phyloP scores from a whole-genome alignment of 2,797 vertebrate species.

The Gallirallus australis region DNA sequence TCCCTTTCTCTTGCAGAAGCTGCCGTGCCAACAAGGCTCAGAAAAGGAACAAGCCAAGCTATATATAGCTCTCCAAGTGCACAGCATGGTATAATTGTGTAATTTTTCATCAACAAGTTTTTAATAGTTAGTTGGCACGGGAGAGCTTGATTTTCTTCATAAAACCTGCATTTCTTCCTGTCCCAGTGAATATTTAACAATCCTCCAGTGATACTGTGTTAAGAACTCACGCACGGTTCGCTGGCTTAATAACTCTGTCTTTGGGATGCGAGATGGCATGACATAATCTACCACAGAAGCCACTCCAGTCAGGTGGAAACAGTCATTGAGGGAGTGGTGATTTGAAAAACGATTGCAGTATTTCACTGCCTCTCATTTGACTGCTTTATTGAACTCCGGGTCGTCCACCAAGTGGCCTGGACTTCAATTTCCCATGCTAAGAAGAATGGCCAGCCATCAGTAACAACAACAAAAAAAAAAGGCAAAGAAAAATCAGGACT shows the following conservation, averaged over 20 bases:
- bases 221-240: background rate
- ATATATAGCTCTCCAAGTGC: background rate
- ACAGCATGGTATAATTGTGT: background rate
- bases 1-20: background rate
- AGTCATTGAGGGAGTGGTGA: background rate
- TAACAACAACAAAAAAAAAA: background rate
- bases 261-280: background rate
- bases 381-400: background rate
- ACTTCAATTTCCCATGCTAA: background rate
- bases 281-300: background rate
- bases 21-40: background rate
- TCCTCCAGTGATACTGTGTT: background rate
- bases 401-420: background rate
- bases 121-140: background rate
- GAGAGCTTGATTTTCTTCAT: background rate
- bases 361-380: background rate
- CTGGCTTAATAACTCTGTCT: background rate
- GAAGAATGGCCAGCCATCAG: background rate
- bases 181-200: background rate
- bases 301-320: slow-evolving; percentile 7
- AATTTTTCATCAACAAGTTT: background rate
- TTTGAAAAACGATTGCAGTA: background rate
- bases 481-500: background rate
- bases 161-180: background rate
- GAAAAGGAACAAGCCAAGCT: background rate